A percentile compares a stretch with the other conserved stretches of the same genome.
Evolutionary conservation across 1,140 invertebrate species (phyloP).

Genomic region (Drosophila obscura): DNA sequence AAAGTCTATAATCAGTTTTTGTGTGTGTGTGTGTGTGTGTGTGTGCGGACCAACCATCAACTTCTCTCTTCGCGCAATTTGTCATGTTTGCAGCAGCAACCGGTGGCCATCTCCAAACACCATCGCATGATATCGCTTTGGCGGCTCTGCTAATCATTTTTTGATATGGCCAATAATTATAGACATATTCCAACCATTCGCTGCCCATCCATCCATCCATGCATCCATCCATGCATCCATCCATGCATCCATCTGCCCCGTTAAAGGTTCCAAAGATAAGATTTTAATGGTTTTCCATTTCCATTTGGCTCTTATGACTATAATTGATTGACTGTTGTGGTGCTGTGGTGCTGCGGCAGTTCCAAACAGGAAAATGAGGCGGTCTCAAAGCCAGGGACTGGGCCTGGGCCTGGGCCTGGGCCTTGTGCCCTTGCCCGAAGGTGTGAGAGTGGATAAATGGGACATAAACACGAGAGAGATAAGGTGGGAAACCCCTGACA

Average conservation of each 20-base stretch:
- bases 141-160: constrained; percentile 60
- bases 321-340: constrained; percentile 41
- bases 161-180: constrained; percentile 71
- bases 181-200: constrained; percentile 26
- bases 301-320: constrained; percentile 46
- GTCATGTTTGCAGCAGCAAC: constrained; percentile 19
- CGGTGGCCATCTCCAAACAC: constrained; percentile 30
- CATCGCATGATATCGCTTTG: constrained; percentile 33
- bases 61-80: constrained; percentile 38
- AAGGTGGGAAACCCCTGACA: neutral
- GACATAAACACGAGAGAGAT: constrained; percentile 15
- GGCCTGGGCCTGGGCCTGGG: neutral
- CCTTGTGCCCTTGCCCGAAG: constrained; percentile 5
- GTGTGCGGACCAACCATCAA: constrained; percentile 28
- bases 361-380: constrained; percentile 11
- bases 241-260: constrained; percentile 56
- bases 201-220: constrained; percentile 18
- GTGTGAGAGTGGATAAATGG: constrained; percentile 42
- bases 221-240: constrained; percentile 23
- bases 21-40: too few relatives aligned
- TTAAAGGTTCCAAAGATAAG: constrained; percentile 50
- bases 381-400: constrained; percentile 3
- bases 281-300: constrained; percentile 63
- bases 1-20: constrained; percentile 55
- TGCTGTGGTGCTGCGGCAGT: neutral